phyloP scores from a whole-genome alignment of 2,888 invertebrate species.

The Drosophila kanekoi region DNA sequence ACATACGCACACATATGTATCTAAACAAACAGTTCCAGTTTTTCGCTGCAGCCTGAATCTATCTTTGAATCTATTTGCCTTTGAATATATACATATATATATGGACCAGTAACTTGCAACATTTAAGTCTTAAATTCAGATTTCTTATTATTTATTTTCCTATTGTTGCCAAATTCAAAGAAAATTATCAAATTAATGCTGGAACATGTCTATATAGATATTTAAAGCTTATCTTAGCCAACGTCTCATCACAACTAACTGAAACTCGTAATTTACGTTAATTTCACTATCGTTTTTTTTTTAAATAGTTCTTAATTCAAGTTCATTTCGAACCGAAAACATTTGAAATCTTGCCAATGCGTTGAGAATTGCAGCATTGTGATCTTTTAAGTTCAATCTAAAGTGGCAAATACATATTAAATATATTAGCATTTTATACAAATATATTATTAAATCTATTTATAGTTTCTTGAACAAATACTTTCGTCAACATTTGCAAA shows the following conservation, averaged over 20 bases:
- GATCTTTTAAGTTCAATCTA: conserved; percentile 35
- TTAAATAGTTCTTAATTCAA: conserved; percentile 32
- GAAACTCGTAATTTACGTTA: conserved; percentile 17
- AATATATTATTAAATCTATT: conserved; percentile 13
- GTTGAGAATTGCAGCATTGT: conserved; percentile 21
- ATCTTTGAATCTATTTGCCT: too few species aligned
- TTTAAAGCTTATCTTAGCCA: conserved; percentile 21
- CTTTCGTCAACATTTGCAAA: conserved; percentile 44
- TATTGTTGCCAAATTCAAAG: too few species aligned
- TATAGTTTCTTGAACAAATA: conserved; percentile 24
- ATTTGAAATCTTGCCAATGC: conserved; percentile 48
- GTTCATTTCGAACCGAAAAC: conserved; percentile 10
- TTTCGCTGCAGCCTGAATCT: not conserved
- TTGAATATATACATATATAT: too few species aligned
- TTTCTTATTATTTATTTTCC: not conserved
- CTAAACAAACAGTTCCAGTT: conserved; percentile 13
- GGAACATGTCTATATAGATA: conserved; percentile 7
- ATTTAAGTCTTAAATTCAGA: not conserved
- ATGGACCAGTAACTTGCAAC: too few species aligned
- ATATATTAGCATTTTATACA: conserved; percentile 43
- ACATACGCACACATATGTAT: not conserved
- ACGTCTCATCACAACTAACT: conserved; percentile 62
- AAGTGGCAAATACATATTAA: conserved; percentile 56
- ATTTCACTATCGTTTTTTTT: conserved; percentile 24
- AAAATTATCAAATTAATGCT: not conserved